Evolutionary conservation across 2,113 vertebrate species (phyloP), one percentile per base, ranked within the genome.

Genomic region (Datnioides undecimradiatus): DNA sequence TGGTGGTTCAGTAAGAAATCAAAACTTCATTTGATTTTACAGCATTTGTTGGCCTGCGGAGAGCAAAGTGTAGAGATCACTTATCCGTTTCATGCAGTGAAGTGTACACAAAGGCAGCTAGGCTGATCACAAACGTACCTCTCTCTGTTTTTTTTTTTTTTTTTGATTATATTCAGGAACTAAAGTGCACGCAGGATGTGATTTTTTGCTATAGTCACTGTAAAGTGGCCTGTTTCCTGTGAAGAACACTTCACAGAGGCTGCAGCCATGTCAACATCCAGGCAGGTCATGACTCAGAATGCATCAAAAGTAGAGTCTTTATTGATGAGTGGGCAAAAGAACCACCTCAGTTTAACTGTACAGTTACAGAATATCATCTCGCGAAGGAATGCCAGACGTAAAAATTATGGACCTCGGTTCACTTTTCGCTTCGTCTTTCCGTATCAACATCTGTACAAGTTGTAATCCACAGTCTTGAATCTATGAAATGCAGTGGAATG

Each of bases 291-390:
- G 76, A 89, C 51, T 84, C 80, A 79, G 51, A 88, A 76, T 89
- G 91, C 91, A 93, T 93, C 93, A 94, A 94, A 94, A 94, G 91
- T 94, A 94, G 88, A 94, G 90, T 94, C 92, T 94, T 94, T 94
- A 94, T 94, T 94, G 91, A 91, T 92, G 92, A 93, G 93, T 91
- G 91, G 93, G 86, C 77, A 93, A 93, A 94, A 94, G 87, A 93
- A 91, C 91, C 93, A 91, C 90, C 89, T 93, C 91, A 90, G 89
- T 85, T 90, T 79, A 92, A 94, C 92, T 94, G 91, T 94, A 94
- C 93, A 94, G 90, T 92, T 90, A 94, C 90, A 92, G 89, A 89
- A 90, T 86, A 90, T 92, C 87, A 88, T 91, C 90, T 91, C 59
- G 88, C 85, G 51, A 92, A 90, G 71, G 80, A 91, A 88, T 80